These are phyloP conservation scores for Stegastes partitus DNA, from an alignment of 2,113 vertebrate genomes.

Conservation along the genomic window DNA sequence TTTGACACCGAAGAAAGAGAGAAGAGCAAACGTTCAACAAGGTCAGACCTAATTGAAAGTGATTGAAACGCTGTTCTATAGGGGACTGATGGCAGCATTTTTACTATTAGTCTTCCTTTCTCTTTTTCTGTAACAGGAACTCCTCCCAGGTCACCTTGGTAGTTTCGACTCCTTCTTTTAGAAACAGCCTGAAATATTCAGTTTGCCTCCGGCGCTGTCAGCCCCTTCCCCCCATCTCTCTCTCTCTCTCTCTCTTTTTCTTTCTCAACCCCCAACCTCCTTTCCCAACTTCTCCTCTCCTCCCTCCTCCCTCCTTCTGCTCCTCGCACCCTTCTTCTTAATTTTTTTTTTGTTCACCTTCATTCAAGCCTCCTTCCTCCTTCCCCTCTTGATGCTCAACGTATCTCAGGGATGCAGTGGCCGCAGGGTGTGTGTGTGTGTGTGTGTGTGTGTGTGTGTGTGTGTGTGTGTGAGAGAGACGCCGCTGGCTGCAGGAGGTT, in stretches of 20 bases:
- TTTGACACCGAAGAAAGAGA: slow-evolving; percentile 34
- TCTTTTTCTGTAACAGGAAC: slow-evolving; percentile 23
- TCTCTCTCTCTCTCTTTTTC: slow-evolving; percentile 20
- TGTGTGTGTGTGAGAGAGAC: slow-evolving; percentile 18
- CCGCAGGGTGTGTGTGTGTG: slow-evolving; percentile 27
- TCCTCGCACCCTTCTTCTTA: neutral
- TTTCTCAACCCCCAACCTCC: slow-evolving; percentile 19
- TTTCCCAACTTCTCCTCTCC: slow-evolving; percentile 25
- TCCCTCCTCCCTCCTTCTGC: neutral
- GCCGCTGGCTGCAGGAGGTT: slow-evolving; percentile 15
- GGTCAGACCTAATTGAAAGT: slow-evolving; percentile 57
- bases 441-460: slow-evolving; percentile 16
- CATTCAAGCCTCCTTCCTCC: slow-evolving; percentile 7
- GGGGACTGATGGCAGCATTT: slow-evolving; percentile 32
- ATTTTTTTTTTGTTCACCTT: slow-evolving; percentile 5
- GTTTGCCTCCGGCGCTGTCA: slow-evolving; percentile 62
- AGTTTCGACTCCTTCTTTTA: slow-evolving; percentile 57
- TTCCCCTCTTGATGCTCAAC: neutral
- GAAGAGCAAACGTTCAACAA: slow-evolving; percentile 38
- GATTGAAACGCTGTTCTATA: slow-evolving; percentile 14
- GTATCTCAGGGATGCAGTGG: slow-evolving; percentile 41
- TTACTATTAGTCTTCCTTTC: neutral
- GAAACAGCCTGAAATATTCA: slow-evolving; percentile 69
- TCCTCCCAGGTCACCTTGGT: slow-evolving; percentile 75
- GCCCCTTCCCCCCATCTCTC: slow-evolving; percentile 28